phyloP scores from a whole-genome alignment of 1,140 invertebrate genomes.

The Nephila pilipes region DNA sequence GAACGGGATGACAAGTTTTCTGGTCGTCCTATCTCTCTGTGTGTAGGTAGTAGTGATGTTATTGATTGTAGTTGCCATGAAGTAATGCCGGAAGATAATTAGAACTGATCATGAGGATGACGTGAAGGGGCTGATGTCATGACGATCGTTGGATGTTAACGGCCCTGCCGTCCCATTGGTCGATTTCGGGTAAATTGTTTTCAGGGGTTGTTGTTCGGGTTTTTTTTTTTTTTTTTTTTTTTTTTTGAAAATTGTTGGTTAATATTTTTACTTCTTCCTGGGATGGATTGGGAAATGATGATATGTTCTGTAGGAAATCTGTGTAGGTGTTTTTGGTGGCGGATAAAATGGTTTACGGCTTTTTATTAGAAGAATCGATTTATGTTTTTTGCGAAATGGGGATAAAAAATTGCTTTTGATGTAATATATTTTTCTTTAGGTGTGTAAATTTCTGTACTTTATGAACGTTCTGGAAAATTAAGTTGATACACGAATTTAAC shows the following conservation, averaged over 20 bases:
- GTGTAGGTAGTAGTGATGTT: conserved; percentile 55
- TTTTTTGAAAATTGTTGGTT: not conserved
- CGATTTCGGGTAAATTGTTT: not conserved
- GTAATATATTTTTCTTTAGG: too few relatives aligned
- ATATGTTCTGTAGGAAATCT: too few relatives aligned
- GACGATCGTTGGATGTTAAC: conserved; percentile 41
- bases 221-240: too few relatives aligned
- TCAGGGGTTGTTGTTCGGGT: not conserved
- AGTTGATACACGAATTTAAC: too few relatives aligned
- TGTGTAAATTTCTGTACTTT: too few relatives aligned
- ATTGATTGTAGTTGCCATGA: conserved; percentile 42
- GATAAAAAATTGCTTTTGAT: too few relatives aligned
- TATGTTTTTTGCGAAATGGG: too few relatives aligned
- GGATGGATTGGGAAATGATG: not conserved
- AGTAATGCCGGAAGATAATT: conserved; percentile 55
- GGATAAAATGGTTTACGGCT: too few relatives aligned
- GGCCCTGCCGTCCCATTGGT: conserved; percentile 4
- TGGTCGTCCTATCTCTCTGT: not conserved
- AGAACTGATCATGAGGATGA: conserved; percentile 60
- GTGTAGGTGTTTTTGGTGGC: too few relatives aligned
- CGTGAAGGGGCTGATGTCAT: conserved; percentile 43
- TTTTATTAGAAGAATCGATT: too few relatives aligned
- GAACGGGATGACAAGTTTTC: conserved; percentile 6
- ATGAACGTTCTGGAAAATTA: too few relatives aligned
- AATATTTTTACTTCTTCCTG: not conserved